A percentile compares a stretch with the other conserved stretches of the same genome.
These are phyloP conservation scores for Alethe castanea DNA, from an alignment of 2,113 vertebrate genomes.

Conservation along the genomic window DNA sequence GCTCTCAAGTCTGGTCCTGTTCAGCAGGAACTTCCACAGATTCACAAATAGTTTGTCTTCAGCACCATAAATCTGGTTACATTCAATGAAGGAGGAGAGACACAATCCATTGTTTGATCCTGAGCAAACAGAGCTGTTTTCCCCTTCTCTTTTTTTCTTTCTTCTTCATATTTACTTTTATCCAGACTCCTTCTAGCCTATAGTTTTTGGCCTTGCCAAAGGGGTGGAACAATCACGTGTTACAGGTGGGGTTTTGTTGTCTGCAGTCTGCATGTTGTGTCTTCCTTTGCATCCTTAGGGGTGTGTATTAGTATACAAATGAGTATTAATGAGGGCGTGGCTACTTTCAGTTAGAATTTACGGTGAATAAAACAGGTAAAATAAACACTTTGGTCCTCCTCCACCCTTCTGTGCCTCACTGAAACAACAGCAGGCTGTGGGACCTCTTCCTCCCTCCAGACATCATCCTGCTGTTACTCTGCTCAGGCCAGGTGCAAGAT, in stretches of 20 bases:
- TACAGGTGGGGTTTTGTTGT: background rate
- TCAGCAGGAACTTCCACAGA: background rate
- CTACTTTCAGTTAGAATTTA: background rate
- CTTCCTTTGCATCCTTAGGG: background rate
- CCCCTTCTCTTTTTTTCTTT: background rate
- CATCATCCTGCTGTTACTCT: background rate
- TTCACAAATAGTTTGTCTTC: background rate
- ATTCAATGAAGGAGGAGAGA: background rate
- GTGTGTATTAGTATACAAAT: background rate
- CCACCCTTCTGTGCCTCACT: background rate
- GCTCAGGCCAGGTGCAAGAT: background rate
- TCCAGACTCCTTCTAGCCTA: background rate
- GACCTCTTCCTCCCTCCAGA: background rate
- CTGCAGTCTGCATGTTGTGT: background rate
- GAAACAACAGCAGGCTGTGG: background rate
- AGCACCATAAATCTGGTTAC: background rate
- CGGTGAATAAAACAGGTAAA: background rate
- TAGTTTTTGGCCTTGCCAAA: background rate
- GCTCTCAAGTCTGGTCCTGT: background rate
- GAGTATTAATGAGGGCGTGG: background rate
- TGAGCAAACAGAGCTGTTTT: background rate
- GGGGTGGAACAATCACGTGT: accelerated
- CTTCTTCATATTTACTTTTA: background rate
- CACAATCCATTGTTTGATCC: background rate
- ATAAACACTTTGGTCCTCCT: background rate